phyloP scores from a whole-genome alignment of 2,888 invertebrate genomes.

The Calameuta filiformis region DNA sequence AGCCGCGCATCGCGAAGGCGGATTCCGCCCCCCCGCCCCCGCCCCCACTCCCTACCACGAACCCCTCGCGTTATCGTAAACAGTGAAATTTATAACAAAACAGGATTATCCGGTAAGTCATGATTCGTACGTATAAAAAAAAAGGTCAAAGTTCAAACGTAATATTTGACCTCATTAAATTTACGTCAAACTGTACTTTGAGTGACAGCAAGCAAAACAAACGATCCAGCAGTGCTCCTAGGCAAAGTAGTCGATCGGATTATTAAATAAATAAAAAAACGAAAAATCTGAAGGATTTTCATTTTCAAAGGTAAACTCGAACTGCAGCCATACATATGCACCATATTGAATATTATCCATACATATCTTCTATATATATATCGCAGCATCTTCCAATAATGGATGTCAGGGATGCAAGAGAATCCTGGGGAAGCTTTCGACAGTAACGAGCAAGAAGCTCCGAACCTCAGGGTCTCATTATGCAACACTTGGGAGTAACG shows the following conservation, averaged over 20 bases:
- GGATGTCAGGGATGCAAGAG: background rate
- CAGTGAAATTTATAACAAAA: too few relatives aligned
- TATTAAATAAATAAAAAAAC: background rate
- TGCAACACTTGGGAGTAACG: background rate
- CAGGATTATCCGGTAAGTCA: too few relatives aligned
- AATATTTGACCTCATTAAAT: background rate
- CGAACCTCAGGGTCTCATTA: background rate
- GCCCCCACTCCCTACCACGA: too few relatives aligned
- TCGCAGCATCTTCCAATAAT: background rate
- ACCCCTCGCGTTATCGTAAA: too few relatives aligned
- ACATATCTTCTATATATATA: background rate
- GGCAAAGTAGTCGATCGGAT: background rate
- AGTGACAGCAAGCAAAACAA: background rate
- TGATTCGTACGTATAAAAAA: background rate
- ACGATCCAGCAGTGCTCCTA: background rate
- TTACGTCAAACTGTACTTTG: background rate
- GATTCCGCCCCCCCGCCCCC: too few relatives aligned
- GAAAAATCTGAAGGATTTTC: background rate
- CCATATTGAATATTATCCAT: background rate
- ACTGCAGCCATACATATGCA: background rate
- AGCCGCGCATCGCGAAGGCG: too few relatives aligned
- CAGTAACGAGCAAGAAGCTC: background rate
- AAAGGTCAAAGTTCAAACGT: background rate
- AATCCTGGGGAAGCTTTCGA: background rate
- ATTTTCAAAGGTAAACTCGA: background rate